Base-by-base conservation (phyloP, 2,113 vertebrate species). In the Eulemur rufifrons region DNA sequence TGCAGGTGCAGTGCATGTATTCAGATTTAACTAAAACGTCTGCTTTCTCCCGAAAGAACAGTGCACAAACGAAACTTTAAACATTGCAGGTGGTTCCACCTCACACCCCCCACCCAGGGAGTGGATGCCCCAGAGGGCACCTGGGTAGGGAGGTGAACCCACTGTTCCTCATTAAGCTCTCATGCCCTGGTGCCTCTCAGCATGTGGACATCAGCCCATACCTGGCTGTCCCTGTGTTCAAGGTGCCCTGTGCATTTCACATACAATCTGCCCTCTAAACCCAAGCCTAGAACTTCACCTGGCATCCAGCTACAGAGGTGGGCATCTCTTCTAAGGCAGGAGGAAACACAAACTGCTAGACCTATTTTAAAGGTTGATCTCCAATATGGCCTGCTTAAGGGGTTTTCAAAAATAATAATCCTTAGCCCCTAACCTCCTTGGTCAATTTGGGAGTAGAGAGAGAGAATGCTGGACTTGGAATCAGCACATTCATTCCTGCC, bases 171-270 rank as follows among this genome's bases (percentile, higher is more conserved):
- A 1, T 18, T 56, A 39, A 29, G 77, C 32, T 23, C 78, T 34
- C 52, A 1, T 0, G 15, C 25, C 71, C 69, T n/a, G 1, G 3
- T 2, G 39, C 20, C 23, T 21, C 5, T 17, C 18, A 20, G 94
- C 14, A 1, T 0, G 1, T 0, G 20, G 56, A 9, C 47, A 1
- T 17, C 1, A 2, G 17, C 37, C 47, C 74, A 3, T 6, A 1
- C 37, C 21, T 37, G 1, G 17, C 76, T 59, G 34, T 7, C 21
- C 45, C 18, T 8, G 68, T 73, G 61, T 45, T 9, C 34, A 1
- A 1, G 34, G 45, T 13, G 73, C 47, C 20, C 10, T 0, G 5
- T 0, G 4, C 29, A 3, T 32, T n/a, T 39, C 29, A 59, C 21
- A 7, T 0, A 25, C 6, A 56, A 1, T 5, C 50, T 14, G 23